These are phyloP conservation scores for Megalopta genalis DNA, from an alignment of 1,140 invertebrate species.

Conservation along the genomic window DNA sequence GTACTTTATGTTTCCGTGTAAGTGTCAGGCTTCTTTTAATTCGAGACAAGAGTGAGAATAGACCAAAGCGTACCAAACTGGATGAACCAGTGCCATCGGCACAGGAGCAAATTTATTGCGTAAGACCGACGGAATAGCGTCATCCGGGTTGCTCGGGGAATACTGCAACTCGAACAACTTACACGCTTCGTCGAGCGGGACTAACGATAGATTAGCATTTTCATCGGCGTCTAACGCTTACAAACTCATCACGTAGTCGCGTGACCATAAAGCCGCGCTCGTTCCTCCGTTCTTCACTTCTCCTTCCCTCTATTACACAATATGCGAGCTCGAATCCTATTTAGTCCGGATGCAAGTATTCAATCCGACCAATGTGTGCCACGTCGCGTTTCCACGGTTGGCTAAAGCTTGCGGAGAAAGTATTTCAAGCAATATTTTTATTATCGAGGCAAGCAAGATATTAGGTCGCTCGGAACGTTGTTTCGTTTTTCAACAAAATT, in stretches of 20 bases:
- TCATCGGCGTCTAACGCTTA: constrained; percentile 33
- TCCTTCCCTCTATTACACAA: not conserved
- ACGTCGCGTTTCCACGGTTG: too few species aligned
- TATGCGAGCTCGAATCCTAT: not conserved
- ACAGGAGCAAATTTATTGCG: constrained; percentile 8
- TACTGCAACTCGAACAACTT: constrained; percentile 28
- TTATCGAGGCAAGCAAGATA: too few species aligned
- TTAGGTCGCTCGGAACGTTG: too few species aligned
- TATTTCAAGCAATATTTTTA: too few species aligned
- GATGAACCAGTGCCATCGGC: not conserved
- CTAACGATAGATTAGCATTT: constrained; percentile 50
- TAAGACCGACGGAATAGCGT: constrained; percentile 25
- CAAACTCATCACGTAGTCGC: constrained; percentile 18
- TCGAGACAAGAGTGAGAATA: not conserved
- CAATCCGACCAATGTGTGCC: too few species aligned
- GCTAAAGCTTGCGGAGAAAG: too few species aligned
- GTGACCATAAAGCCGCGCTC: not conserved
- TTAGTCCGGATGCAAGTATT: not conserved
- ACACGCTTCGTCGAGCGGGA: constrained; percentile 43
- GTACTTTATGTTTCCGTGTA: not conserved
- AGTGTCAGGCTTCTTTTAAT: not conserved
- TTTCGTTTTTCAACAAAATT: too few species aligned
- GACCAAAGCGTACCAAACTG: not conserved
- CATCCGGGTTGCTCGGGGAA: constrained; percentile 28
- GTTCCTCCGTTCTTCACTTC: not conserved